Conservation (phyloP, 2,888 invertebrate species). For the Drosophila monieri region DNA sequence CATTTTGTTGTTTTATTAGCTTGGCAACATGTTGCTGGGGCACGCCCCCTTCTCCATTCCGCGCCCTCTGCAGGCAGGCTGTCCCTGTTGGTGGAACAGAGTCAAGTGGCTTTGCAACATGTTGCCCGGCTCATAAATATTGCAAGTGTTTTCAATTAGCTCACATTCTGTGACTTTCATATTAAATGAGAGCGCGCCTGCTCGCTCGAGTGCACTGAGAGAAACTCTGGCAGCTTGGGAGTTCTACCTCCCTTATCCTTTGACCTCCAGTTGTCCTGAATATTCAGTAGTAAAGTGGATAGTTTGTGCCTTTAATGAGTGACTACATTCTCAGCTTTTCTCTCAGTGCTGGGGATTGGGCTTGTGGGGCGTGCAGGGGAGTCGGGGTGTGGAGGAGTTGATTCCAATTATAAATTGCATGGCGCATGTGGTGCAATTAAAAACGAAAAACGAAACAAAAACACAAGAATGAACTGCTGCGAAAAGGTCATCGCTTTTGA, state of each 20-base stretch:
- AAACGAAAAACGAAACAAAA: constrained; percentile 48
- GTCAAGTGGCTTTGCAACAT: constrained; percentile 79
- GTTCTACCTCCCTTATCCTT: too few species aligned
- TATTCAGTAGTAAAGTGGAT: too few species aligned
- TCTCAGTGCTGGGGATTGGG: not conserved
- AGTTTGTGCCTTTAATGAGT: not conserved
- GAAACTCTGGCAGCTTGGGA: constrained; percentile 1
- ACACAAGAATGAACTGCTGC: constrained; percentile 25
- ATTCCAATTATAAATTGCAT: constrained; percentile 72
- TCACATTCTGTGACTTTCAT: constrained; percentile 80
- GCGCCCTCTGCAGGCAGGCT: not conserved
- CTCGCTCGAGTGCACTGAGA: constrained; percentile 29
- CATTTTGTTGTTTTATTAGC: constrained; percentile 81
- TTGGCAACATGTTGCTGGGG: constrained; percentile 76
- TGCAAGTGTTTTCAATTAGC: constrained; percentile 82
- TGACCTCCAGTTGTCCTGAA: too few species aligned
- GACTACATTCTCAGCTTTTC: not conserved
- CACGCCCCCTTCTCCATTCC: not conserved
- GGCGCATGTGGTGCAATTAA: constrained; percentile 59
- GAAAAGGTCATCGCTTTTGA: constrained; percentile 68
- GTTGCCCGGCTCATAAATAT: constrained; percentile 79
- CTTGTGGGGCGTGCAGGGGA: constrained; percentile 7
- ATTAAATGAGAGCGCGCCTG: constrained; percentile 69
- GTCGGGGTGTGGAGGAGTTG: constrained; percentile 48
- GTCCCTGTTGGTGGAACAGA: constrained; percentile 28